Percentiles rank a stretch among this genome's conserved stretches.
Evolutionary conservation across 2,797 vertebrate genomes (phyloP).

Genomic region (Scleropages formosus): DNA sequence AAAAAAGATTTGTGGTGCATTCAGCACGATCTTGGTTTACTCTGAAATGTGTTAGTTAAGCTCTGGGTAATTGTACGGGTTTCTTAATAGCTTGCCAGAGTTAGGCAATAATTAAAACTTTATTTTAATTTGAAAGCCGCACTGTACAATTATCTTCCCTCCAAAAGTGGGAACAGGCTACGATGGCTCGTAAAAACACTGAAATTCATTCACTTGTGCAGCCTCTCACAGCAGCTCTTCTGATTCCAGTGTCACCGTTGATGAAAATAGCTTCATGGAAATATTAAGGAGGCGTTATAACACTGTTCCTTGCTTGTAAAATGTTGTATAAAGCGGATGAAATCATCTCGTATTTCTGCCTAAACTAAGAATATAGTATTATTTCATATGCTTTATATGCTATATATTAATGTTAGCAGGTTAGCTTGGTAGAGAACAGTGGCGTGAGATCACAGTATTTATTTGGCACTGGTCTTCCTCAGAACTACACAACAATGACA

Average conservation of each 20-base stretch:
- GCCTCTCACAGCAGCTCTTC: neutral
- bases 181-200: conserved; percentile 35
- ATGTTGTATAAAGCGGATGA: too few species aligned
- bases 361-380: too few species aligned
- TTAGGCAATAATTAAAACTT: conserved; percentile 39
- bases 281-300: neutral
- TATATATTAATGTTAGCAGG: too few species aligned
- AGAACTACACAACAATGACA: too few species aligned
- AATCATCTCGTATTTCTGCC: too few species aligned
- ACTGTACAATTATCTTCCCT: conserved; percentile 35
- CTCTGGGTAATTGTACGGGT: conserved; percentile 31
- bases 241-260: conserved; percentile 5
- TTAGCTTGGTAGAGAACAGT: neutral
- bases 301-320: too few species aligned
- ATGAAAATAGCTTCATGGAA: conserved; percentile 14
- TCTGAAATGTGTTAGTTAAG: conserved; percentile 35
- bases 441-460: conserved; percentile 25
- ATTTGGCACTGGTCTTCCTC: neutral
- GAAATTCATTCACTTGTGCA: conserved; percentile 18
- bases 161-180: conserved; percentile 33
- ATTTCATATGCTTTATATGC: too few species aligned
- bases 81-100: conserved; percentile 40
- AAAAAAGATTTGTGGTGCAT: conserved; percentile 27
- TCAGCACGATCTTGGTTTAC: conserved; percentile 34
- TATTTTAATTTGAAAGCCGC: conserved; percentile 33